Evolutionary conservation across 2,888 invertebrate genomes (phyloP).

Genomic region (Ochropacha duplaris): DNA sequence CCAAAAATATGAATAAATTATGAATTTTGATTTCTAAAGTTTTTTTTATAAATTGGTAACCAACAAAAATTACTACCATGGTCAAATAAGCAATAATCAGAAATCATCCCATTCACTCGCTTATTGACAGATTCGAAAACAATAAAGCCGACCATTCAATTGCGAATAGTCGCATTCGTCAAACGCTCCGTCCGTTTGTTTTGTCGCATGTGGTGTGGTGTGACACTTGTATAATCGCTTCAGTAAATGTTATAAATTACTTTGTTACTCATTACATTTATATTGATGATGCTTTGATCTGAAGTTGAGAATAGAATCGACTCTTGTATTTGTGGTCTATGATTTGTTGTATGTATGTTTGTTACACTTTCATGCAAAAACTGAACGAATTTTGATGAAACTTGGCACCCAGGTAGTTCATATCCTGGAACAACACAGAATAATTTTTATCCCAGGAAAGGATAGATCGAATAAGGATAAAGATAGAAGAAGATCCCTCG

Average conservation of each 20-base stretch:
- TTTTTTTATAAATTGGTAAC: too few relatives aligned
- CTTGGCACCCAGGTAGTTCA: too few relatives aligned
- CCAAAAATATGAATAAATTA: too few relatives aligned
- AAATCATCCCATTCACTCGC: constrained; percentile 23
- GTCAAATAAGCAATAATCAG: constrained; percentile 18
- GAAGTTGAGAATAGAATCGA: background rate
- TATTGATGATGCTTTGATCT: background rate
- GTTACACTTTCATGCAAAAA: too few relatives aligned
- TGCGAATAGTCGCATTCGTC: constrained; percentile 20
- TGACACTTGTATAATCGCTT: background rate
- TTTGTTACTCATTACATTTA: background rate
- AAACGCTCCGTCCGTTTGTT: constrained; percentile 1
- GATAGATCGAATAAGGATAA: too few relatives aligned
- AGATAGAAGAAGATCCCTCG: too few relatives aligned
- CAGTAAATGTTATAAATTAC: background rate
- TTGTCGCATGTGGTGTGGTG: background rate
- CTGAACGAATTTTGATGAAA: too few relatives aligned
- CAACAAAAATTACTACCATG: background rate
- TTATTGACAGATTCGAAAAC: constrained; percentile 28
- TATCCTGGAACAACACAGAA: too few relatives aligned
- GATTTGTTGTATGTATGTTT: too few relatives aligned
- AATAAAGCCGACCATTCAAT: constrained; percentile 32
- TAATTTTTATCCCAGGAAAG: too few relatives aligned
- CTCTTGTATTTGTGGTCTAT: background rate
- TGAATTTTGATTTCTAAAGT: too few relatives aligned